These are phyloP conservation scores for Entosphenus tridentatus DNA, from an alignment of 2,113 vertebrate species.

Conservation along the genomic window DNA sequence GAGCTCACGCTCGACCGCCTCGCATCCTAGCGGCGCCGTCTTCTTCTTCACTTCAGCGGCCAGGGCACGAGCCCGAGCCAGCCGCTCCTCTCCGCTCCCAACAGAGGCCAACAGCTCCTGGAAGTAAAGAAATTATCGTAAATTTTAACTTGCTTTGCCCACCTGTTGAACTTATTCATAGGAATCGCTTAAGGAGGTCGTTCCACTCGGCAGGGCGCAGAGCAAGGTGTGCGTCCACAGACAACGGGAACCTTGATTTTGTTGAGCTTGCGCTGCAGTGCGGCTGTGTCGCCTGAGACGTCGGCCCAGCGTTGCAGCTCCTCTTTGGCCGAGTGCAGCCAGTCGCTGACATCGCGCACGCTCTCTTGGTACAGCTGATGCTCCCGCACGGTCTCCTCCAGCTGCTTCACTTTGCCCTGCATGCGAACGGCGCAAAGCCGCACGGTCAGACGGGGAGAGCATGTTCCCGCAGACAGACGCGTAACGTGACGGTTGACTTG, in stretches of 20 bases:
- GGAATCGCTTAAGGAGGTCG: too few species aligned
- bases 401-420: slow-evolving; percentile 57
- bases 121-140: slow-evolving; percentile 12
- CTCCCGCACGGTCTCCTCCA: slow-evolving; percentile 60
- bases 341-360: slow-evolving; percentile 70
- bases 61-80: slow-evolving; percentile 42
- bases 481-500: background rate
- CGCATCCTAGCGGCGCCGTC: slow-evolving; percentile 38
- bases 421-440: background rate
- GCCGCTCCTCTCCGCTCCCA: slow-evolving; percentile 41
- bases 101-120: slow-evolving; percentile 77
- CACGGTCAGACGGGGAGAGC: too few species aligned
- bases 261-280: slow-evolving; percentile 43
- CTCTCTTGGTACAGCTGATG: slow-evolving; percentile 71
- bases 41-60: slow-evolving; percentile 33
- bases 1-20: slow-evolving; percentile 51
- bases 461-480: background rate
- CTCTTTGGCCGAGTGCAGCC: slow-evolving; percentile 81
- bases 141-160: too few species aligned
- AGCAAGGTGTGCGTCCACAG: background rate
- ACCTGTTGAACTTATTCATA: too few species aligned
- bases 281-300: slow-evolving; percentile 40
- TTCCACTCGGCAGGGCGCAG: background rate
- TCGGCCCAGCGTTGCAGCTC: slow-evolving; percentile 88
- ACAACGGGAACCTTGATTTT: slow-evolving; percentile 54